Evolutionary conservation across 2,888 invertebrate species (phyloP).

Genomic region (Orchestes rusci): DNA sequence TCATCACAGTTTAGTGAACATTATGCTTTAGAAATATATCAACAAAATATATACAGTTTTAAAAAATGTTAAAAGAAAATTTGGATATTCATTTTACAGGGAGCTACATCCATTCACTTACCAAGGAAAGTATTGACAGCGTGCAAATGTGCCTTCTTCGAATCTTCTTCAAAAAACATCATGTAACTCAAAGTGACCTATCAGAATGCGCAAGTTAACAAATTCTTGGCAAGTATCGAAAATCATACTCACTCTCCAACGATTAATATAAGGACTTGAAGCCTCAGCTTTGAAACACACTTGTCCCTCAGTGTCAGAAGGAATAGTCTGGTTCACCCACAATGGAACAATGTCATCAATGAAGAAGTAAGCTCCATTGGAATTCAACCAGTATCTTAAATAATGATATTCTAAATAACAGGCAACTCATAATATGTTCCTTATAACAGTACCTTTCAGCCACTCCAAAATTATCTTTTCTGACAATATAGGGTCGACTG

Average conservation of each 20-base stretch:
- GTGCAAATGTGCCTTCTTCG: conserved; percentile 56
- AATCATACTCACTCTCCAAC: conserved; percentile 11
- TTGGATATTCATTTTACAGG: no score
- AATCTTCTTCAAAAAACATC: conserved; percentile 53
- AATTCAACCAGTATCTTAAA: conserved; percentile 59
- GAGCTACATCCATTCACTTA: no score
- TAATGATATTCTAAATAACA: no score
- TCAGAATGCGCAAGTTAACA: background rate
- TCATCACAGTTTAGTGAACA: background rate
- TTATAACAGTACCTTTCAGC: no score
- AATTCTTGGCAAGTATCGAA: background rate
- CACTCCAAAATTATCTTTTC: conserved; percentile 51
- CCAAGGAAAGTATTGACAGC: conserved; percentile 56
- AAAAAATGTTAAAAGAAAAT: no score
- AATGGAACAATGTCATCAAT: conserved; percentile 59
- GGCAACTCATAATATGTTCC: no score
- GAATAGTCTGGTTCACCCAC: conserved; percentile 60
- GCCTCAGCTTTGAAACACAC: conserved; percentile 19
- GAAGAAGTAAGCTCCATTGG: conserved; percentile 59
- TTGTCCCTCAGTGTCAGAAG: conserved; percentile 13
- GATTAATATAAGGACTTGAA: conserved; percentile 31
- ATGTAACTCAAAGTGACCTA: conserved; percentile 49
- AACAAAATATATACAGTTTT: no score
- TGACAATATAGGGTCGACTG: conserved; percentile 49
- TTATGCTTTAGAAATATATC: background rate